Conservation (phyloP, 1,140 invertebrate genomes). For the Drosophila kikkawai region DNA sequence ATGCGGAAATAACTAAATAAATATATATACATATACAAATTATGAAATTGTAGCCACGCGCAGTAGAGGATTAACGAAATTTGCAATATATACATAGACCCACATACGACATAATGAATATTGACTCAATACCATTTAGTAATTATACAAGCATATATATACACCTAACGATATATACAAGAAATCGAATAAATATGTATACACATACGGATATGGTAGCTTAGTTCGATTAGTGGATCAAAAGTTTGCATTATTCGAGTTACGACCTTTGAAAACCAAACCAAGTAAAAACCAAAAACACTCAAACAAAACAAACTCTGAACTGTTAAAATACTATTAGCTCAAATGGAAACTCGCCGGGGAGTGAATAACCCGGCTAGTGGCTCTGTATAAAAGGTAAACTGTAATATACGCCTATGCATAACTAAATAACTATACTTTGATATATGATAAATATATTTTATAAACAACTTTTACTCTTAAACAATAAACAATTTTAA, state of each 20-base stretch:
- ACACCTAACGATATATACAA: constrained; percentile 47
- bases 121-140: constrained; percentile 79
- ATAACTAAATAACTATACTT: constrained; percentile 73
- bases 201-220: constrained; percentile 55
- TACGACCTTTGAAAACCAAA: constrained; percentile 34
- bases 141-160: constrained; percentile 69
- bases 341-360: constrained; percentile 44
- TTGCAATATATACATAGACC: constrained; percentile 64
- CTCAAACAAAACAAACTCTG: constrained; percentile 25
- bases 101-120: constrained; percentile 57
- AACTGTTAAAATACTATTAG: constrained; percentile 63
- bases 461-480: constrained; percentile 83
- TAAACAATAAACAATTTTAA: constrained; percentile 74
- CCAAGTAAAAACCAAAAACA: constrained; percentile 16
- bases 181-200: constrained; percentile 48
- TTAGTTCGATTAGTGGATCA: constrained; percentile 75
- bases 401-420: constrained; percentile 72
- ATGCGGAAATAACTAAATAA: constrained; percentile 51
- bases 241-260: constrained; percentile 77
- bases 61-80: constrained; percentile 55
- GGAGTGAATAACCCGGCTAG: not conserved
- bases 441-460: constrained; percentile 81
- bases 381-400: constrained; percentile 64
- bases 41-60: constrained; percentile 34
- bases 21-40: constrained; percentile 37